phyloP scores from a whole-genome alignment of 2,888 invertebrate genomes.

The Phyto melanocephala region DNA sequence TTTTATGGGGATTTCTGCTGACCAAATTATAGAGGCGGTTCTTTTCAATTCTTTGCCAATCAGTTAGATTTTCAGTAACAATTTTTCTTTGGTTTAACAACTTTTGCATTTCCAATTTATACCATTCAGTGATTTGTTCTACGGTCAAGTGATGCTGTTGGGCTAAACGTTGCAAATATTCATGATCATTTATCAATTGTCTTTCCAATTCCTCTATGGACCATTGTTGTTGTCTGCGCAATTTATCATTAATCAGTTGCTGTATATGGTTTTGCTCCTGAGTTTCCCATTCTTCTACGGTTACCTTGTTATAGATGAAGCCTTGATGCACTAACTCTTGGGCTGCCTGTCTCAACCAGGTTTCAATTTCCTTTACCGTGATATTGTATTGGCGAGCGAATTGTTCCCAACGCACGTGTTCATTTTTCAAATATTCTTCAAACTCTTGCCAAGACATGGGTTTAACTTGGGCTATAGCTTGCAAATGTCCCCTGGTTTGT shows the following conservation, averaged over 20 bases:
- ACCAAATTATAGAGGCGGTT: constrained; percentile 71
- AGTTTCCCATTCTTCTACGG: constrained; percentile 71
- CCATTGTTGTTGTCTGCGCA: constrained; percentile 71
- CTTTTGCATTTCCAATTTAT: constrained; percentile 71
- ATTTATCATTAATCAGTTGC: constrained; percentile 70
- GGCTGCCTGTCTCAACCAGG: constrained; percentile 71
- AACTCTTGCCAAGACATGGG: constrained; percentile 73
- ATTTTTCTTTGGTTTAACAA: constrained; percentile 70
- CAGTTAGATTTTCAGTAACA: constrained; percentile 67
- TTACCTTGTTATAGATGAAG: constrained; percentile 66
- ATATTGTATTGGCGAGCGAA: constrained; percentile 72
- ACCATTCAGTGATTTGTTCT: constrained; percentile 73
- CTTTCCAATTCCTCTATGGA: constrained; percentile 74
- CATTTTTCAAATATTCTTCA: constrained; percentile 69
- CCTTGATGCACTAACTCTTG: constrained; percentile 67
- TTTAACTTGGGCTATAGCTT: constrained; percentile 67
- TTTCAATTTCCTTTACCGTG: constrained; percentile 71
- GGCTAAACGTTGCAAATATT: constrained; percentile 69
- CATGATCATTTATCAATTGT: constrained; percentile 70
- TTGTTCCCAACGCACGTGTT: constrained; percentile 70
- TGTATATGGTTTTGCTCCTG: constrained; percentile 72
- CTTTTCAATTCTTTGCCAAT: constrained; percentile 74
- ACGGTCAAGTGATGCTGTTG: constrained; percentile 71
- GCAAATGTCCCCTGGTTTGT: constrained; percentile 69
- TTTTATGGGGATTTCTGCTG: constrained; percentile 67